A percentile compares a stretch with the other conserved stretches of the same genome.
phyloP scores from a whole-genome alignment of 2,797 vertebrate genomes.

The Alca torda region DNA sequence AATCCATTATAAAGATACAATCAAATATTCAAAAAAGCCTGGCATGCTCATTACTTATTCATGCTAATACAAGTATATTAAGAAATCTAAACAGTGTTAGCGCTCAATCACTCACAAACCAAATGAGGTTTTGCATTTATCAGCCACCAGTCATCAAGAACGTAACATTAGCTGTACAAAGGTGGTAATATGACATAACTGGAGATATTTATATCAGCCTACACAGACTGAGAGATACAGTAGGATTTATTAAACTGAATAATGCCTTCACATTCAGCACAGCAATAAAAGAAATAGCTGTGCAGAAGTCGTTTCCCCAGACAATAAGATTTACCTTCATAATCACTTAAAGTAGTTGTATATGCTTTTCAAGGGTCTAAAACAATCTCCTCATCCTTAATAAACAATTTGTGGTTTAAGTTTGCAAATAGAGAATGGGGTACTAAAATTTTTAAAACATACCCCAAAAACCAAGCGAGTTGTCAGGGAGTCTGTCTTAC shows the following conservation, averaged over 20 bases:
- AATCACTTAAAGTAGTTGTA: slow-evolving; percentile 72
- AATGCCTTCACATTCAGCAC: slow-evolving; percentile 71
- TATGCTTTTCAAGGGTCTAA: slow-evolving; percentile 37
- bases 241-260: slow-evolving; percentile 81
- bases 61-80: slow-evolving; percentile 99
- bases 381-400: slow-evolving; percentile 49
- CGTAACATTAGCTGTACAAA: slow-evolving; percentile 75
- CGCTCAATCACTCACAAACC: slow-evolving; percentile 93
- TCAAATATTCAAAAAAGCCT: slow-evolving; percentile 97
- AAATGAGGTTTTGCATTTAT: slow-evolving; percentile 94
- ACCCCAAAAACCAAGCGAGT: not conserved
- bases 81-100: slow-evolving; percentile 96
- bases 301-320: slow-evolving; percentile 74
- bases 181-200: slow-evolving; percentile 80
- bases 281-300: slow-evolving; percentile 78
- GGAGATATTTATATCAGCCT: slow-evolving; percentile 80
- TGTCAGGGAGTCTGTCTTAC: not conserved
- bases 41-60: slow-evolving; percentile 96
- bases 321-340: slow-evolving; percentile 77
- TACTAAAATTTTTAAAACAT: not conserved
- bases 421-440: slow-evolving; percentile 21
- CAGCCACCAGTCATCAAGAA: slow-evolving; percentile 81
- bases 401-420: slow-evolving; percentile 58
- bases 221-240: slow-evolving; percentile 76
- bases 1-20: slow-evolving; percentile 93